Conservation (phyloP, 2,888 invertebrate genomes). For the Troilus luridus region DNA sequence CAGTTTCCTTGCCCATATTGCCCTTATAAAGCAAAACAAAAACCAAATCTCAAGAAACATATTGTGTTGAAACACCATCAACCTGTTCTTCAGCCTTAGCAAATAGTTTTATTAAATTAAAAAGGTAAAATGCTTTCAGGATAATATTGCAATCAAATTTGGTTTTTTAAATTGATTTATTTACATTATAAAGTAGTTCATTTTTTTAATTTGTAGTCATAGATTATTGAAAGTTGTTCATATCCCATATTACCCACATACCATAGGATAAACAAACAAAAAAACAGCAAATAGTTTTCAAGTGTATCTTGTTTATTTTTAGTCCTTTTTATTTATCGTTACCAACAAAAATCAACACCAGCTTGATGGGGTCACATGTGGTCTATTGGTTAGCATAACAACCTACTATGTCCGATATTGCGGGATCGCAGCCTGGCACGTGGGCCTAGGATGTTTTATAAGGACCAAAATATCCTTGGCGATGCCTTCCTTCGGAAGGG, state of each 20-base stretch:
- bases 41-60: constrained; percentile 64
- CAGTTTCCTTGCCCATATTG: constrained; percentile 68
- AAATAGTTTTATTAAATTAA: neutral
- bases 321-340: too few species aligned
- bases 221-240: neutral
- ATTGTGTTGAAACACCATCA: constrained; percentile 63
- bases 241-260: too few species aligned
- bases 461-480: too few species aligned
- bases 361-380: too few species aligned
- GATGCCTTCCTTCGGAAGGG: too few species aligned
- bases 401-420: too few species aligned
- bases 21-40: constrained; percentile 64
- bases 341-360: too few species aligned
- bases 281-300: neutral
- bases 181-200: too few species aligned
- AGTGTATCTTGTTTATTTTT: neutral
- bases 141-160: neutral
- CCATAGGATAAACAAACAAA: neutral
- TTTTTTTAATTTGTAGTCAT: neutral
- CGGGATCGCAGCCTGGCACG: too few species aligned
- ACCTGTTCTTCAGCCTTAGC: constrained; percentile 16
- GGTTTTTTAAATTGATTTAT: neutral
- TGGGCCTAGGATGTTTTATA: too few species aligned
- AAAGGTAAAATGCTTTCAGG: neutral
- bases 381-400: too few species aligned